These are phyloP conservation scores for Pomacea canaliculata DNA, from an alignment of 2,888 invertebrate genomes.

Conservation along the genomic window DNA sequence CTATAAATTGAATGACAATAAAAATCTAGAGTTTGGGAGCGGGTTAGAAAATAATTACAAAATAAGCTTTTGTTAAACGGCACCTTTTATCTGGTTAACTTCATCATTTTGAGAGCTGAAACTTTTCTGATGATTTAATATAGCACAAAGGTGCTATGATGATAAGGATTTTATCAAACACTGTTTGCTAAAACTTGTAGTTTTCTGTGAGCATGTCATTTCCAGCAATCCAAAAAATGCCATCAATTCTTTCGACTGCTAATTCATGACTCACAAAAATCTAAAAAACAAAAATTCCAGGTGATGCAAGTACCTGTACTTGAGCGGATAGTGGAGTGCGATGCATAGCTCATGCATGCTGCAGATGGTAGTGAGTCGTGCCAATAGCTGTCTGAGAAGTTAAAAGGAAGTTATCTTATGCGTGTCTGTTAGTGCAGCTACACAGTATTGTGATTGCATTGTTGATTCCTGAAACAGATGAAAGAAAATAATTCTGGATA, in stretches of 20 bases:
- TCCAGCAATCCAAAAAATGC: neutral
- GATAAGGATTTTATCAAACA: no score
- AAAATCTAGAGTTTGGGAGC: no score
- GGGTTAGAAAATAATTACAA: no score
- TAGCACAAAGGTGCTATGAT: no score
- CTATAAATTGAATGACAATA: no score
- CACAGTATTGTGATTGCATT: slow-evolving; percentile 93
- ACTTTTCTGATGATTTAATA: no score
- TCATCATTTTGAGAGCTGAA: no score
- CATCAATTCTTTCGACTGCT: neutral
- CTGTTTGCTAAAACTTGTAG: no score
- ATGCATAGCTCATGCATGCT: slow-evolving; percentile 92
- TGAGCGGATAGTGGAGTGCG: slow-evolving; percentile 94
- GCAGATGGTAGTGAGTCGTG: slow-evolving; percentile 92
- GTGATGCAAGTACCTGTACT: slow-evolving; percentile 76
- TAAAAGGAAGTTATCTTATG: slow-evolving; percentile 97
- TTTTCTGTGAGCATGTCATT: no score
- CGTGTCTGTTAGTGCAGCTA: slow-evolving; percentile 96
- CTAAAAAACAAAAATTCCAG: neutral
- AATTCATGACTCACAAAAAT: neutral
- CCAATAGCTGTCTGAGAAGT: slow-evolving; percentile 92
- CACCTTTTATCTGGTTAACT: no score
- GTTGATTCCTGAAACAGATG: slow-evolving; percentile 81
- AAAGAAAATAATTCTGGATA: no score
- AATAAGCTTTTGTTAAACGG: no score